Evolutionary conservation across 2,113 vertebrate genomes (phyloP).

Genomic region (Prunella himalayana): DNA sequence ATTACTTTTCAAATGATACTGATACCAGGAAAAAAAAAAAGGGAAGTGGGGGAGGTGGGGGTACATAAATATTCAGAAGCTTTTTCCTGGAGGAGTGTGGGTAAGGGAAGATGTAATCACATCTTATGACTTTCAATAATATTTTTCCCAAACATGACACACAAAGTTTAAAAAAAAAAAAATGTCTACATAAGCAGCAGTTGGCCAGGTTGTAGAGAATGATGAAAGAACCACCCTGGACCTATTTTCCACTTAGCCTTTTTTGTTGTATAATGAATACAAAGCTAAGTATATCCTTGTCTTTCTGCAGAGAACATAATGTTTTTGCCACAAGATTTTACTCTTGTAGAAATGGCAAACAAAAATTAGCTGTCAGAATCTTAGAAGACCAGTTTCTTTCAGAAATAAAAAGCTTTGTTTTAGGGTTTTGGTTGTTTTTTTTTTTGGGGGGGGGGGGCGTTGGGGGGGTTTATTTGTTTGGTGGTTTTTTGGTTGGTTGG

Average conservation of each 20-base stretch:
- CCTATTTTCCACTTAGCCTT: not conserved
- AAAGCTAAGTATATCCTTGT: not conserved
- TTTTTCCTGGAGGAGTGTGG: not conserved
- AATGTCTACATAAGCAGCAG: not conserved
- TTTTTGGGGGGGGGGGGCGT: no score
- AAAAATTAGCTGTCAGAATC: not conserved
- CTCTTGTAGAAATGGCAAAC: not conserved
- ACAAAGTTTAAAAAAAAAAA: not conserved
- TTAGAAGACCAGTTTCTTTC: not conserved
- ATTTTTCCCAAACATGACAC: not conserved
- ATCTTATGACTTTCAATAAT: not conserved
- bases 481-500: no score
- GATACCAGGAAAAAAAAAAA: not conserved
- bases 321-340: not conserved
- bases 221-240: not conserved
- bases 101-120: not conserved
- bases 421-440: not conserved
- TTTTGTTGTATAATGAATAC: not conserved
- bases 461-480: no score
- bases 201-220: not conserved
- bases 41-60: rapidly evolving
- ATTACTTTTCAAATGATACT: not conserved
- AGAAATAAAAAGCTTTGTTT: not conserved
- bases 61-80: not conserved
- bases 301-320: not conserved